A percentile compares a stretch with the other conserved stretches of the same genome.
phyloP scores from a whole-genome alignment of 2,888 invertebrate genomes.

The Agrotis segetum region DNA sequence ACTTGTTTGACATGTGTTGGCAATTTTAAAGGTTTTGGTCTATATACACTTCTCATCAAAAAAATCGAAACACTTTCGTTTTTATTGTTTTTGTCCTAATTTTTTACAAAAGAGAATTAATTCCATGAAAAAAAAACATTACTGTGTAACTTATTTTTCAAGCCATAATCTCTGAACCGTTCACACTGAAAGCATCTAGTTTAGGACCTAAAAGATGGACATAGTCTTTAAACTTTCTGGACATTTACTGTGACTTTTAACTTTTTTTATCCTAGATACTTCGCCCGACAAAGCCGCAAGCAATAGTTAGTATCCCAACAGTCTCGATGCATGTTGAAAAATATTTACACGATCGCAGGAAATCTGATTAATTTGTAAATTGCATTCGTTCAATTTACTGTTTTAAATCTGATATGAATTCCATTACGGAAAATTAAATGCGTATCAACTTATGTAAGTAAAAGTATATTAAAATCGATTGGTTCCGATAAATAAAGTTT shows the following conservation, averaged over 20 bases:
- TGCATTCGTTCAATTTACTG: neutral
- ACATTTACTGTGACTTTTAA: too few species aligned
- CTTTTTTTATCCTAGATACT: neutral
- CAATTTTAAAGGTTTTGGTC: too few species aligned
- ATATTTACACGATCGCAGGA: neutral
- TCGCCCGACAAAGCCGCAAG: neutral
- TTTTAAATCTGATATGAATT: constrained; percentile 9
- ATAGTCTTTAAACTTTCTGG: too few species aligned
- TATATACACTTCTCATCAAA: too few species aligned
- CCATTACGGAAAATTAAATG: constrained; percentile 8
- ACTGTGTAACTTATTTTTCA: neutral
- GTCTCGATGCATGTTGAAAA: neutral
- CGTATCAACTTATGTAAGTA: neutral
- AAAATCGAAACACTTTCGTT: too few species aligned
- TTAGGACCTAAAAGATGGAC: neutral
- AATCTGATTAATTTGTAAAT: constrained; percentile 15
- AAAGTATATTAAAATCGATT: neutral
- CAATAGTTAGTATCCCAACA: neutral
- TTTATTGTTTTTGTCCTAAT: too few species aligned
- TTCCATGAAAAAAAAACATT: too few species aligned
- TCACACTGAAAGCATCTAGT: neutral
- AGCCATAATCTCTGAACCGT: neutral
- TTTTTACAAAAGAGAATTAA: too few species aligned
- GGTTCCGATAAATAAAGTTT: too few species aligned
- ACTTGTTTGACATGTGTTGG: too few species aligned